A percentile compares a stretch with the other conserved stretches of the same genome.
Evolutionary conservation across 2,888 invertebrate genomes (phyloP).

Genomic region (Acronicta alni): DNA sequence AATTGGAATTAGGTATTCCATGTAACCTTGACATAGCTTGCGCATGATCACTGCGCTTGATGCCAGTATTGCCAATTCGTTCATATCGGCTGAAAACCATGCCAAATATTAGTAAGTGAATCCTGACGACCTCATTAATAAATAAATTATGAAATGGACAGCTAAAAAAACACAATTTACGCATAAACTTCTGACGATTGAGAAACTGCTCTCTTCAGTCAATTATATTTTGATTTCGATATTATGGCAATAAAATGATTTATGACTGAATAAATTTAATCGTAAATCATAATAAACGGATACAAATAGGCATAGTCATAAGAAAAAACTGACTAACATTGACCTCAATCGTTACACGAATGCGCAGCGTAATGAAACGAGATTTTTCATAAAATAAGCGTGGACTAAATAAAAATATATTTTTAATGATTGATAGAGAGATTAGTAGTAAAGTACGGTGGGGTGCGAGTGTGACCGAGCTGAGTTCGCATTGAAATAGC

Average conservation of each 20-base stretch:
- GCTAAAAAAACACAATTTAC: constrained; percentile 17
- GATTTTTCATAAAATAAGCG: constrained; percentile 25
- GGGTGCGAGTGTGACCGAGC: constrained; percentile 53
- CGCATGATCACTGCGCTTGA: constrained; percentile 54
- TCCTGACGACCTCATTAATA: constrained; percentile 58
- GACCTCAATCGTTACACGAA: constrained; percentile 39
- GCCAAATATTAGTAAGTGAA: constrained; percentile 61
- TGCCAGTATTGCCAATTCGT: constrained; percentile 71
- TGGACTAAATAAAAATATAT: constrained; percentile 36
- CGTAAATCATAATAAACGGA: constrained; percentile 36
- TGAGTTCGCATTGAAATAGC: constrained; percentile 77
- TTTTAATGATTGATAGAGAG: constrained; percentile 45
- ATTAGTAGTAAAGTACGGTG: constrained; percentile 35
- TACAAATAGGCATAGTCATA: constrained; percentile 32
- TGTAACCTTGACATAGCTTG: constrained; percentile 59
- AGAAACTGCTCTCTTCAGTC: constrained; percentile 18
- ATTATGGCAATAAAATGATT: constrained; percentile 27
- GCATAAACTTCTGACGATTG: constrained; percentile 14
- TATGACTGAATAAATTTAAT: constrained; percentile 30
- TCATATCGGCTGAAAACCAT: constrained; percentile 62
- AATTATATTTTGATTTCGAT: constrained; percentile 24
- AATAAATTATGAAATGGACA: constrained; percentile 24
- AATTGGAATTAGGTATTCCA: constrained; percentile 42
- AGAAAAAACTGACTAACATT: constrained; percentile 44
- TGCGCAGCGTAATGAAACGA: constrained; percentile 9